These are phyloP conservation scores for Archocentrus centrarchus DNA, from an alignment of 2,113 vertebrate species.

Conservation along the genomic window DNA sequence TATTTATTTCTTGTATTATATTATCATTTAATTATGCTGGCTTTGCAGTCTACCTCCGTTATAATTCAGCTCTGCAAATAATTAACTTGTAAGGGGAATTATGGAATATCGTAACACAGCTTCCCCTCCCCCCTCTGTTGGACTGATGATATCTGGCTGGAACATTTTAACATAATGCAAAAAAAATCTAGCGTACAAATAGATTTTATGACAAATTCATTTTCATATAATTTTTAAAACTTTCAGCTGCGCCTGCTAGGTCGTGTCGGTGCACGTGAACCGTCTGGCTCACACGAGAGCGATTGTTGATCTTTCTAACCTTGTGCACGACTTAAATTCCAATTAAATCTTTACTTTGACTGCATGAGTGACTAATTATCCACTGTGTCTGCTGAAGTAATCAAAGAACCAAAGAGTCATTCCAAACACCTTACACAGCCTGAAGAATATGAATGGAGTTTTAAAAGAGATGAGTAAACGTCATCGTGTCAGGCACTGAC, in stretches of 20 bases:
- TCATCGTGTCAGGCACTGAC: not conserved
- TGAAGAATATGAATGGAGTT: not conserved
- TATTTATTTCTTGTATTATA: not conserved
- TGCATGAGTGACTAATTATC: slow-evolving; percentile 8
- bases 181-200: not conserved
- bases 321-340: slow-evolving; percentile 4
- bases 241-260: not conserved
- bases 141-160: not conserved
- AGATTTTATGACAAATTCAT: not conserved
- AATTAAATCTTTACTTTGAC: slow-evolving; percentile 19
- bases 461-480: not conserved
- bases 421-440: not conserved
- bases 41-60: not conserved
- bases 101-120: not conserved
- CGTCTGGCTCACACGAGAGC: not conserved
- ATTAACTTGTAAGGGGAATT: not conserved
- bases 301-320: not conserved
- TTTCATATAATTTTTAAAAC: not conserved
- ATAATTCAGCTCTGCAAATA: not conserved
- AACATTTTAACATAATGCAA: not conserved
- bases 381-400: not conserved
- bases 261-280: not conserved
- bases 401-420: slow-evolving; percentile 7
- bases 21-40: not conserved
- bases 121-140: not conserved